Conservation (phyloP, 2,888 invertebrate genomes). For the Alcis repandata region DNA sequence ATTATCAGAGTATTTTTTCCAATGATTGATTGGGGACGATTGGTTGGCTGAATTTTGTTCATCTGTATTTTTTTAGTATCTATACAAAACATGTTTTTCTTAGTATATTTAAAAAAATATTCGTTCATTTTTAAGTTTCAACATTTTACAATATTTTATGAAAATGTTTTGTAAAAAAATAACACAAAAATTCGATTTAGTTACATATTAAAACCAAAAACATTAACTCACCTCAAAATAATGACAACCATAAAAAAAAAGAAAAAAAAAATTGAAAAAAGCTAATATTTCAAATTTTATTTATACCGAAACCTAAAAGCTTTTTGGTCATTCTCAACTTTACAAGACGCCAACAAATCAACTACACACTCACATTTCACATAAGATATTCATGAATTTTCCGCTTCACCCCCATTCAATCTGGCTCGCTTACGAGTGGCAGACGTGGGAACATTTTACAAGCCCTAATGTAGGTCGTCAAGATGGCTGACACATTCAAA, state of each 20-base stretch:
- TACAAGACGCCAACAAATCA: conserved; percentile 16
- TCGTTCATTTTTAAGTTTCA: no score
- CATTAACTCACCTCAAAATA: no score
- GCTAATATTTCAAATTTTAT: no score
- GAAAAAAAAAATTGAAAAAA: no score
- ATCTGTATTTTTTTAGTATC: no score
- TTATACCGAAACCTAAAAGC: background rate
- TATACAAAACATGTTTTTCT: no score
- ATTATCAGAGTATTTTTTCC: background rate
- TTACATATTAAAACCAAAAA: no score
- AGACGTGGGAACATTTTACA: conserved; percentile 29
- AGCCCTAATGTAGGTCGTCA: conserved; percentile 39
- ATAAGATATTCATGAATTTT: conserved; percentile 33
- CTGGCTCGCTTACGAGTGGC: conserved; percentile 16
- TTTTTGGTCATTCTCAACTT: background rate
- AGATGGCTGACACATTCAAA: conserved; percentile 39
- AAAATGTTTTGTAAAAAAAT: no score
- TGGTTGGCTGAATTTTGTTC: background rate
- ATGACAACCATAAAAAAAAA: no score
- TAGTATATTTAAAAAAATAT: no score
- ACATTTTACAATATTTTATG: no score
- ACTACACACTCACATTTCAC: conserved; percentile 13
- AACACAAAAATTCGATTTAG: no score
- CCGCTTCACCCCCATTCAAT: conserved; percentile 28
- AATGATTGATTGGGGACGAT: background rate